phyloP scores from a whole-genome alignment of 2,888 invertebrate genomes.

The Drosophila yooni region DNA sequence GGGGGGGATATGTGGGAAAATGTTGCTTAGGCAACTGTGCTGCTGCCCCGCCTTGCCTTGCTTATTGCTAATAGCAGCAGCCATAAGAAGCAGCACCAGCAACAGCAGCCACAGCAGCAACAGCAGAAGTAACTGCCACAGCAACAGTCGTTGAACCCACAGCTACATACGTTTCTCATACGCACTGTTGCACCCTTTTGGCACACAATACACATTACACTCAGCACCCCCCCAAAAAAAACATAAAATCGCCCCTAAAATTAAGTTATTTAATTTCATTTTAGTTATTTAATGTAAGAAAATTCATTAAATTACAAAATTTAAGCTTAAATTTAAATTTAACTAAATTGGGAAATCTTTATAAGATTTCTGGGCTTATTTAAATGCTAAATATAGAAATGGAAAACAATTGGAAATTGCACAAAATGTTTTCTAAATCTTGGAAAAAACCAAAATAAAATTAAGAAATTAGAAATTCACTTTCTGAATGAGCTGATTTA shows the following conservation, averaged over 20 bases:
- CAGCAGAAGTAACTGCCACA: conserved; percentile 14
- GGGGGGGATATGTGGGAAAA: conserved; percentile 16
- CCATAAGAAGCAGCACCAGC: conserved; percentile 7
- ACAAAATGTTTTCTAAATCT: not conserved
- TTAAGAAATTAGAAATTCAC: not conserved
- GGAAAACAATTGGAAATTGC: not conserved
- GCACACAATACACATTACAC: conserved; percentile 17
- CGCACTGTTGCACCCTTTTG: conserved; percentile 72
- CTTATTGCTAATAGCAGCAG: conserved; percentile 54
- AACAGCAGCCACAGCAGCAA: conserved; percentile 2
- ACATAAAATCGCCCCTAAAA: not conserved
- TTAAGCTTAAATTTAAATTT: no score
- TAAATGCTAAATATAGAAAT: no score
- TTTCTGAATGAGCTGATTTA: no score
- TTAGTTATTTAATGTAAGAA: no score
- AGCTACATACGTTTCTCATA: conserved; percentile 65
- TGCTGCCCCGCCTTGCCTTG: conserved; percentile 32
- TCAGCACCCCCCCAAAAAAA: not conserved
- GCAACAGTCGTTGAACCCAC: conserved; percentile 33
- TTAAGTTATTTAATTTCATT: not conserved
- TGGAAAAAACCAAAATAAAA: not conserved
- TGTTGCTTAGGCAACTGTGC: conserved; percentile 64
- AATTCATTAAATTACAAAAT: no score
- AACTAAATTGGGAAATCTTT: no score
- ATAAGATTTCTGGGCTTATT: no score